Evolutionary conservation across 2,113 vertebrate species (phyloP).

Genomic region (Podilymbus podiceps): DNA sequence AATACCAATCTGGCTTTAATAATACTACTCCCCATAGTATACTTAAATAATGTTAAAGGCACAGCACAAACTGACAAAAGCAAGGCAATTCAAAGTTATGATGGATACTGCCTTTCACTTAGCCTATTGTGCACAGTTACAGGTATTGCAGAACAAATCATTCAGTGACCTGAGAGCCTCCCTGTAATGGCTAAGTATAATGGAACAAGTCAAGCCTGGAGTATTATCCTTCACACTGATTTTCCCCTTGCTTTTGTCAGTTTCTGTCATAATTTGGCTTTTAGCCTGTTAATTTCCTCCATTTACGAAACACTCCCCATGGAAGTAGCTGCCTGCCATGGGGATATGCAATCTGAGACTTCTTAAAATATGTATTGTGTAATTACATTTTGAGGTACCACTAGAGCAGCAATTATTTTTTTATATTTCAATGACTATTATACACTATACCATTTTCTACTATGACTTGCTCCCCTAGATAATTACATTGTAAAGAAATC

Average conservation of each 20-base stretch:
- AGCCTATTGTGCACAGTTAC: conserved; percentile 9
- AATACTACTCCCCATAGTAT: background rate
- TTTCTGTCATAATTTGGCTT: conserved; percentile 41
- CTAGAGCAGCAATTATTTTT: background rate
- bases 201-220: conserved; percentile 47
- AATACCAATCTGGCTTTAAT: conserved; percentile 21
- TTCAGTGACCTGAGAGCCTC: conserved; percentile 1
- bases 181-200: conserved; percentile 32
- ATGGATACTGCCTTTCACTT: conserved; percentile 27
- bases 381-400: conserved; percentile 6
- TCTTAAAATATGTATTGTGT: conserved; percentile 7
- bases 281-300: background rate
- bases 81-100: conserved; percentile 37
- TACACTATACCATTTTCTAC: background rate
- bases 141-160: conserved; percentile 43
- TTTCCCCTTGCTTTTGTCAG: conserved; percentile 31
- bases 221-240: conserved; percentile 41
- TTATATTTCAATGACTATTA: background rate
- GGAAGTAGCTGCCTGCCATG: background rate
- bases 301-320: background rate
- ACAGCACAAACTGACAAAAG: conserved; percentile 24
- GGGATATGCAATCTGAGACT: background rate
- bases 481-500: background rate
- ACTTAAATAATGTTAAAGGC: conserved; percentile 23
- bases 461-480: background rate